Percentiles rank a stretch among this genome's conserved stretches.
Evolutionary conservation across 1,140 invertebrate genomes (phyloP).

Genomic region (Procambarus virginalis): DNA sequence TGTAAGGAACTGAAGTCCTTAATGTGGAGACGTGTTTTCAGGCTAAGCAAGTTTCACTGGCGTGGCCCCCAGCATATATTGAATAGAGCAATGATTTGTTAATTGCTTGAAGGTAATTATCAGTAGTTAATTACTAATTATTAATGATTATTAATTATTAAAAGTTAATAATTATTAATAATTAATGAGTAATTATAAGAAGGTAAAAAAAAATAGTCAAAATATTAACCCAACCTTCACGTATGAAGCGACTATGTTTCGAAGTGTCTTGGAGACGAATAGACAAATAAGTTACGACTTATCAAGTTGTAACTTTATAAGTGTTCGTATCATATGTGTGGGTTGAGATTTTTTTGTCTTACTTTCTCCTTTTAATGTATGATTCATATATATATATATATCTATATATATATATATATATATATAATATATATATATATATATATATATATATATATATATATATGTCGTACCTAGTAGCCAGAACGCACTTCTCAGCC

Average conservation of each 20-base stretch:
- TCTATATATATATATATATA: slow-evolving; percentile 29
- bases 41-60: too few relatives aligned
- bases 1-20: too few relatives aligned
- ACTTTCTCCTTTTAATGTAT: neutral
- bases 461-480: too few relatives aligned
- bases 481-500: too few relatives aligned
- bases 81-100: too few relatives aligned
- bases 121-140: too few relatives aligned
- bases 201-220: too few relatives aligned
- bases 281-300: neutral
- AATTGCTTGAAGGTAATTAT: too few relatives aligned
- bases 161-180: too few relatives aligned
- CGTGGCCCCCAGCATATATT: too few relatives aligned
- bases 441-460: slow-evolving; percentile 28
- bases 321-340: neutral
- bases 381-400: neutral
- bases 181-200: neutral
- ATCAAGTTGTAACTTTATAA: neutral
- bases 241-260: neutral
- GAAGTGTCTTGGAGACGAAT: neutral
- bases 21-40: too few relatives aligned
- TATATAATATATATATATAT: slow-evolving; percentile 31
- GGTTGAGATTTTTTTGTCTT: neutral
- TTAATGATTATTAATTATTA: too few relatives aligned
- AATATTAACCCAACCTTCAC: neutral